Evolutionary conservation across 2,797 vertebrate species (phyloP).

Genomic region (Thalassophryne amazonica): DNA sequence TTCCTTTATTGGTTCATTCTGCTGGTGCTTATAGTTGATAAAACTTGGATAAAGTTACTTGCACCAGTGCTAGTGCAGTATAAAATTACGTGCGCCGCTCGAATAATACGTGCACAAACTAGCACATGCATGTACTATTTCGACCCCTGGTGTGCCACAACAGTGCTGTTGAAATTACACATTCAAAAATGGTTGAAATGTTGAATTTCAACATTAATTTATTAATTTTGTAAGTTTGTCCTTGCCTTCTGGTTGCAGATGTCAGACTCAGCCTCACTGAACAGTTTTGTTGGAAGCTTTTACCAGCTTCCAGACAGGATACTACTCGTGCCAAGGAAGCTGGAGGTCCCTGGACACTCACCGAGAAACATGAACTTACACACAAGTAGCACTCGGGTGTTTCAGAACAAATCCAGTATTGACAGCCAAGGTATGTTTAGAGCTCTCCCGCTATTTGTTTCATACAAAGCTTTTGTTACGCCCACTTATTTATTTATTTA

Average conservation of each 20-base stretch:
- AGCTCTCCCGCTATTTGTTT: neutral
- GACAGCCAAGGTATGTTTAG: constrained; percentile 90
- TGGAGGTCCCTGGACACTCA: constrained; percentile 23
- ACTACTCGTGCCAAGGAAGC: constrained; percentile 44
- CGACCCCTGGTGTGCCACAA: too few relatives aligned
- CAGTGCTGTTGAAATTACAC: too few relatives aligned
- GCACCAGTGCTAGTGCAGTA: too few relatives aligned
- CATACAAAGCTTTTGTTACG: neutral
- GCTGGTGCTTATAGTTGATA: too few relatives aligned
- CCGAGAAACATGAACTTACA: constrained; percentile 34
- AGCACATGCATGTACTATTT: too few relatives aligned
- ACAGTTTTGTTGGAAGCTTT: constrained; percentile 88
- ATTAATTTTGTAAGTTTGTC: too few relatives aligned
- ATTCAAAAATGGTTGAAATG: too few relatives aligned
- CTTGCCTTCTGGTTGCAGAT: constrained; percentile 70
- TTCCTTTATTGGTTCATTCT: too few relatives aligned
- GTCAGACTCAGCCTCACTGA: constrained; percentile 85
- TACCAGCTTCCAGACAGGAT: constrained; percentile 83
- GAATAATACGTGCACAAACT: too few relatives aligned
- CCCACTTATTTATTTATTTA: neutral
- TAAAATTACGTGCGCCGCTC: too few relatives aligned
- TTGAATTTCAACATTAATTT: too few relatives aligned
- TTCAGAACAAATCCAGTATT: constrained; percentile 55
- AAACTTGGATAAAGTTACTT: too few relatives aligned
- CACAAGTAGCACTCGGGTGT: constrained; percentile 18